Percentiles rank a stretch among this genome's conserved stretches.
These are phyloP conservation scores for Halichoeres trimaculatus DNA, from an alignment of 2,113 vertebrate genomes.

Conservation along the genomic window DNA sequence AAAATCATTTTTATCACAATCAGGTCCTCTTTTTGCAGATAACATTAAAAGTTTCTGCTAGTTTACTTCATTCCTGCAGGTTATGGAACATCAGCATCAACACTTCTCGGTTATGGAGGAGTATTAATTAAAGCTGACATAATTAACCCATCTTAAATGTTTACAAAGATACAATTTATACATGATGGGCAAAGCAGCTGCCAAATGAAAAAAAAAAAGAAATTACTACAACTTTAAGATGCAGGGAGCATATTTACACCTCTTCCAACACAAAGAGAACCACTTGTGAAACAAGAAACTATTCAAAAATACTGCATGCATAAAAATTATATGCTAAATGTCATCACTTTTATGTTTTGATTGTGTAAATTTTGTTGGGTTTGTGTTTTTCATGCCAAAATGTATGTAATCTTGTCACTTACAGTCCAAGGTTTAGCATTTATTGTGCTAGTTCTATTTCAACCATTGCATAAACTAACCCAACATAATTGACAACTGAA, in stretches of 20 bases:
- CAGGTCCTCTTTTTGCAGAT: background rate
- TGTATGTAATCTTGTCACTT: no score
- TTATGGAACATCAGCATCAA: background rate
- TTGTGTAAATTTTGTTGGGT: background rate
- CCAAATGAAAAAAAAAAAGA: background rate
- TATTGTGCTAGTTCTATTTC: no score
- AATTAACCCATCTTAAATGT: background rate
- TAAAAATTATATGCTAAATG: background rate
- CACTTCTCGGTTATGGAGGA: background rate
- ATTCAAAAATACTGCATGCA: background rate
- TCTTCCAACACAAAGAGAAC: background rate
- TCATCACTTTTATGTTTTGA: background rate
- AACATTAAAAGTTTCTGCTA: slow-evolving; percentile 36
- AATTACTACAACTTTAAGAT: background rate
- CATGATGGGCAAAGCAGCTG: background rate
- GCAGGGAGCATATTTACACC: background rate
- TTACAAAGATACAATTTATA: background rate
- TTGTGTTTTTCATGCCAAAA: background rate
- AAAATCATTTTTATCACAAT: slow-evolving; percentile 5
- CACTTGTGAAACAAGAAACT: background rate
- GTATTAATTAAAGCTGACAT: background rate
- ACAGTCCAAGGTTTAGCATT: no score
- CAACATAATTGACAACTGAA: no score
- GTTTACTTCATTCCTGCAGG: slow-evolving; percentile 8
- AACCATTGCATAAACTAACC: no score